Percentiles rank a stretch among this genome's conserved stretches.
phyloP scores from a whole-genome alignment of 2,113 vertebrate species.

The Pteropus alecto region DNA sequence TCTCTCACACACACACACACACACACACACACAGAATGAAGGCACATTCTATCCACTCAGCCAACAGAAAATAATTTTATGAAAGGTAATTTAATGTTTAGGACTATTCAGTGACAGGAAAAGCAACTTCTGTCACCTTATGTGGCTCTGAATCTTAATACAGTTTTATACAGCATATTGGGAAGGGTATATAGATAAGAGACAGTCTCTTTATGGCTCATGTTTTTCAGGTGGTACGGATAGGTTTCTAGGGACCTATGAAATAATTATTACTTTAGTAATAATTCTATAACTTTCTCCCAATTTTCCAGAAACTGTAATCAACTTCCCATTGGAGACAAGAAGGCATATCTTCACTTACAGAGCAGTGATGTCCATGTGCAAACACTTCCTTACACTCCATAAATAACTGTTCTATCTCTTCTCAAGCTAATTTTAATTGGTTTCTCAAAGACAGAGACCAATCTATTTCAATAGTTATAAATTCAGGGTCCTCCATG shows the following conservation, averaged over 20 bases:
- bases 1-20: not conserved
- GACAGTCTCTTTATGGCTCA: slow-evolving; percentile 49
- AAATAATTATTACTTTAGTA: slow-evolving; percentile 57
- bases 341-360: not conserved
- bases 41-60: not conserved
- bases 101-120: slow-evolving; percentile 49
- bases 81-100: slow-evolving; percentile 66
- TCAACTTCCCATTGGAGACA: not conserved
- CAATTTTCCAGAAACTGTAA: not conserved
- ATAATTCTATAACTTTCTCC: slow-evolving; percentile 25
- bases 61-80: not conserved
- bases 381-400: not conserved
- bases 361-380: not conserved
- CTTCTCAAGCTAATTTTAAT: slow-evolving; percentile 28
- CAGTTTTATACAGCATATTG: slow-evolving; percentile 32
- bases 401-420: not conserved
- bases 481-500: not conserved
- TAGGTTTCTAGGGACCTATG: slow-evolving; percentile 47
- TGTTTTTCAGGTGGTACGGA: slow-evolving; percentile 67
- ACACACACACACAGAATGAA: not conserved
- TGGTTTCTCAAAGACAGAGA: not conserved
- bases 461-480: not conserved
- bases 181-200: not conserved
- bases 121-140: slow-evolving; percentile 37
- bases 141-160: slow-evolving; percentile 42